Evolutionary conservation across 2,113 vertebrate genomes (phyloP), one percentile per base, ranked within the genome.

Genomic region (Bostrychus sinensis): DNA sequence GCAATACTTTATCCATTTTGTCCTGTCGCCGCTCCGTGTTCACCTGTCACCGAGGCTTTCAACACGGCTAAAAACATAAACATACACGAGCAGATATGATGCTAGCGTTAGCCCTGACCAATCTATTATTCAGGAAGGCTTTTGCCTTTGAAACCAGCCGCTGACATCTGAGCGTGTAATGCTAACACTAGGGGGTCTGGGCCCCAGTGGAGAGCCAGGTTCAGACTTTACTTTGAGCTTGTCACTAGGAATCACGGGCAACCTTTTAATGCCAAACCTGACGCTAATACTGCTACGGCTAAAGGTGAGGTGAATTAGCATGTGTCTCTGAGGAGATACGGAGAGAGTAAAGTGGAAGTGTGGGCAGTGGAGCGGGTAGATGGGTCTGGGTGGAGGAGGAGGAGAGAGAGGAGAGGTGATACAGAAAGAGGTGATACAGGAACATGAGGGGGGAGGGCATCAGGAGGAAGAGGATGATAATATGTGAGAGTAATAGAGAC

Each of bases 201-300:
- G 79, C 77, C 81, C 83, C 79, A 65, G 72, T 12, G 78, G 85
- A 84, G 86, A 55, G 81, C 76, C 69, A 65, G 80, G 72, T 78
- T 77, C 71, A 84, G 86, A 69, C 79, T 73, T n/a, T 69, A 80
- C 89, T 93, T 90, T 82, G 82, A 64, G 62, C 80, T 76, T 91
- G 90, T 93, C 92, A 92, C 84, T 85, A 78, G 76, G 75, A 83
- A 88, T 93, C 88, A 93, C 60, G 64, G 59, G 59, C 57, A 79
- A 89, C 77, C 89, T 88, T 51, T 83, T 81, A 85, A 51, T 19
- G 61, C 17, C n/a, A 56, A 45, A 19, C 38, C 16, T 13, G 25
- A 26, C 17, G 26, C 45, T 32, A 48, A 48, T 32, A 37, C 61
- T 42, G 23, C 70, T 62, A 30, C 42, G 56, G 39, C 48, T 6